Conservation (phyloP, 2,888 invertebrate species). For the Epistrophe eligans region DNA sequence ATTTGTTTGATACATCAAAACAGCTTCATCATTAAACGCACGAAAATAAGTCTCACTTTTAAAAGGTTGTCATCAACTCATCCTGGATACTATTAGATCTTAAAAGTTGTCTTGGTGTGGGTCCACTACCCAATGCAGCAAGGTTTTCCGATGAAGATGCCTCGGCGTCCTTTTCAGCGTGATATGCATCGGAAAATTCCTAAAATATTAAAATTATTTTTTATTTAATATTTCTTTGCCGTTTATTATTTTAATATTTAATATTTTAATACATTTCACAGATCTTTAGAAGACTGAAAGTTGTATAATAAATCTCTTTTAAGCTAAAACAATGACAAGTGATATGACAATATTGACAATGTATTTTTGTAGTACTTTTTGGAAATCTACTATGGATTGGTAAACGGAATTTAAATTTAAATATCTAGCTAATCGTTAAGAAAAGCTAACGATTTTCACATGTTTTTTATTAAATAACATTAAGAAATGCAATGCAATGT, state of each 20-base stretch:
- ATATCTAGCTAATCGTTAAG: too few relatives aligned
- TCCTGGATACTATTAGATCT: slow-evolving; percentile 94
- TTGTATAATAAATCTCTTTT: too few relatives aligned
- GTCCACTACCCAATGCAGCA: slow-evolving; percentile 86
- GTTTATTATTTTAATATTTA: background rate
- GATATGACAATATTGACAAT: too few relatives aligned
- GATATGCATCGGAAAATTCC: slow-evolving; percentile 93
- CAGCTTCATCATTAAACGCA: slow-evolving; percentile 66
- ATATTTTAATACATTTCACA: too few relatives aligned
- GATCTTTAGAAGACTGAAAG: too few relatives aligned
- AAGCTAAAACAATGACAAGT: too few relatives aligned
- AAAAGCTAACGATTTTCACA: too few relatives aligned
- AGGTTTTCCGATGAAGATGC: slow-evolving; percentile 87
- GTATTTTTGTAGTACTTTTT: too few relatives aligned
- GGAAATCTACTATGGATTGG: too few relatives aligned
- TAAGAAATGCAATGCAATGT: too few relatives aligned
- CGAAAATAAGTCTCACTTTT: slow-evolving; percentile 66
- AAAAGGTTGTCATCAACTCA: slow-evolving; percentile 87
- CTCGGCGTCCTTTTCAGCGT: slow-evolving; percentile 87
- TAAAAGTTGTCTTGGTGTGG: slow-evolving; percentile 86
- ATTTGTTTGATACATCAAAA: slow-evolving; percentile 54
- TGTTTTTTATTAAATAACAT: too few relatives aligned
- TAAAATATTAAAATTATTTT: slow-evolving; percentile 79
- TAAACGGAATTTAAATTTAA: too few relatives aligned
- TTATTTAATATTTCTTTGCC: background rate